A percentile compares a stretch with the other conserved stretches of the same genome.
Evolutionary conservation across 2,797 vertebrate genomes (phyloP).

Genomic region (Sciaenops ocellatus): DNA sequence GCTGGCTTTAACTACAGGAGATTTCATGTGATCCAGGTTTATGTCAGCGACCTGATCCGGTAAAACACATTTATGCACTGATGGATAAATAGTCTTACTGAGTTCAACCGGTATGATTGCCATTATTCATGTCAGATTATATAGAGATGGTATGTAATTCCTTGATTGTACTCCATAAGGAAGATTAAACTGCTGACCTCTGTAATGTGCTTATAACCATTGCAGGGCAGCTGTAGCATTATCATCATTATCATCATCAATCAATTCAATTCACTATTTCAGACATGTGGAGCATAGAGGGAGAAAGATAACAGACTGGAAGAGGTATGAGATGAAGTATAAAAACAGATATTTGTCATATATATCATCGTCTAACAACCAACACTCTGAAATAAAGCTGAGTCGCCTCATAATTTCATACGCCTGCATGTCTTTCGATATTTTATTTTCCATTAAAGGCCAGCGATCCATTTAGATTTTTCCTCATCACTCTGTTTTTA

Average conservation of each 20-base stretch:
- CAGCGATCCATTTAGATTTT: conserved; percentile 38
- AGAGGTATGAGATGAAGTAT: not conserved
- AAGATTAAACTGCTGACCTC: conserved; percentile 44
- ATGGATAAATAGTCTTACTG: not conserved
- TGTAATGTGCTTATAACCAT: conserved; percentile 19
- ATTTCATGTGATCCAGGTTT: conserved; percentile 27
- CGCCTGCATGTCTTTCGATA: conserved; percentile 28
- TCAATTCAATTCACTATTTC: conserved; percentile 8
- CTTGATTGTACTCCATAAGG: conserved; percentile 18
- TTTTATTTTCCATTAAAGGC: conserved; percentile 41
- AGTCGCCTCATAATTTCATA: conserved; percentile 18
- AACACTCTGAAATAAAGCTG: conserved; percentile 18
- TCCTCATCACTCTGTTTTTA: conserved; percentile 38
- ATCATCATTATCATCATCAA: conserved; percentile 22
- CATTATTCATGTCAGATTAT: conserved; percentile 33
- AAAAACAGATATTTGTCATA: conserved; percentile 22
- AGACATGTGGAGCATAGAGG: not conserved
- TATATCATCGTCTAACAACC: not conserved
- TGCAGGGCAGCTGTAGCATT: conserved; percentile 27
- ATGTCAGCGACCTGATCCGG: conserved; percentile 3
- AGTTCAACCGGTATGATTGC: conserved; percentile 6
- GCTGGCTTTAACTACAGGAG: not conserved
- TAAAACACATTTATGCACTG: not conserved
- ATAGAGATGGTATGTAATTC: conserved; percentile 1
- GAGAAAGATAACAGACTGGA: conserved; percentile 5